Evolutionary conservation across 2,888 invertebrate genomes (phyloP).

Genomic region (Dioctria rufipes): DNA sequence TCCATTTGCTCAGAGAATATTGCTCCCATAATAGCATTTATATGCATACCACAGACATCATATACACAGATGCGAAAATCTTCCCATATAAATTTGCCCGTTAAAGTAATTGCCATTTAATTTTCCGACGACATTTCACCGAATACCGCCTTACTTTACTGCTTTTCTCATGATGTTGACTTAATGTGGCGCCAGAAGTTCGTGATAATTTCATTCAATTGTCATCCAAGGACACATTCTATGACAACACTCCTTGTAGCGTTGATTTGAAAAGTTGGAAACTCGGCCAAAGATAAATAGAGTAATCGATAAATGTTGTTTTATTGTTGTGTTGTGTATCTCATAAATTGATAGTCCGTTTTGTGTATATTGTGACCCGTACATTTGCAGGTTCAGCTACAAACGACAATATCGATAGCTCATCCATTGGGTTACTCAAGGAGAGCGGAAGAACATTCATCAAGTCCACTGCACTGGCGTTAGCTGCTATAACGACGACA

Average conservation of each 20-base stretch:
- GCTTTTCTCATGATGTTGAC: constrained; percentile 15
- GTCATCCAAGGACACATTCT: constrained; percentile 27
- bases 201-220: constrained; percentile 22
- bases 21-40: background rate
- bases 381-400: constrained; percentile 39
- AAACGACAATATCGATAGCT: constrained; percentile 53
- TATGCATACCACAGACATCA: background rate
- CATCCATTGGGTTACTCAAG: constrained; percentile 53
- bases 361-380: constrained; percentile 21
- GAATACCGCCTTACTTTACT: background rate
- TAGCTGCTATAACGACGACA: constrained; percentile 26
- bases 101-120: constrained; percentile 43
- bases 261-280: constrained; percentile 37
- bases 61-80: background rate
- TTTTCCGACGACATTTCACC: constrained; percentile 18
- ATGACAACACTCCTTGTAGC: constrained; percentile 28
- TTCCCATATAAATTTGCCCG: background rate
- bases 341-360: constrained; percentile 43
- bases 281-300: constrained; percentile 44
- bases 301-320: constrained; percentile 36
- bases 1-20: too few species aligned
- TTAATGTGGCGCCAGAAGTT: constrained; percentile 46
- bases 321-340: constrained; percentile 19
- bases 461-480: constrained; percentile 47
- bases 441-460: constrained; percentile 53